Evolutionary conservation across 2,888 invertebrate species (phyloP).

Genomic region (Ophion costatus): DNA sequence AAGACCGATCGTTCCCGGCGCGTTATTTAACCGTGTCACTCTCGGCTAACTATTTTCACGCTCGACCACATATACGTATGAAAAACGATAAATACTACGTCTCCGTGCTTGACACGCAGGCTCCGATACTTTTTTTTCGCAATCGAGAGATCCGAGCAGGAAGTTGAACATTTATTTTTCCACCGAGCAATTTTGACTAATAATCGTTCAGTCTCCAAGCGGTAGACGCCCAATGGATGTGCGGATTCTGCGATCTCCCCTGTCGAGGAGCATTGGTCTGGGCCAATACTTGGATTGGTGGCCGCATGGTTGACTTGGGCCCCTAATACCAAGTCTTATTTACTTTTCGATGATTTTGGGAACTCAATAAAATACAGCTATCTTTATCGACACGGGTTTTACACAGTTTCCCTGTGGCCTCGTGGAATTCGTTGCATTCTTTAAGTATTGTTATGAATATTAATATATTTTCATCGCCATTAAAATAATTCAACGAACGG

Average conservation of each 20-base stretch:
- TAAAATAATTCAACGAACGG: too few relatives aligned
- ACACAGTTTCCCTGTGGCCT: too few relatives aligned
- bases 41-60: background rate
- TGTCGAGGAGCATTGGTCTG: background rate
- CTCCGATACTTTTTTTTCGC: slow-evolving; percentile 2
- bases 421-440: too few relatives aligned
- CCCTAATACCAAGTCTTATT: background rate
- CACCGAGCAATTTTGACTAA: background rate
- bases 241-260: too few relatives aligned
- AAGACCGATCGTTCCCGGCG: slow-evolving; percentile 15
- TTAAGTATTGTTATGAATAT: too few relatives aligned
- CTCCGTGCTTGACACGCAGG: background rate
- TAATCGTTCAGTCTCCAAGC: background rate
- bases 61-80: slow-evolving; percentile 1
- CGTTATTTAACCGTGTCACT: slow-evolving; percentile 35
- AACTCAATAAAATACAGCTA: too few relatives aligned
- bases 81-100: slow-evolving; percentile 13
- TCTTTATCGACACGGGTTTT: too few relatives aligned
- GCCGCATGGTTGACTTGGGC: background rate
- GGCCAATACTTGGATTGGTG: background rate
- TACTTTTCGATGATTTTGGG: too few relatives aligned
- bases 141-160: background rate
- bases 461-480: too few relatives aligned
- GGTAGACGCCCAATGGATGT: background rate
- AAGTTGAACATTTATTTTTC: slow-evolving; percentile 2